phyloP scores from a whole-genome alignment of 2,113 vertebrate species.

The Apaloderma vittatum region DNA sequence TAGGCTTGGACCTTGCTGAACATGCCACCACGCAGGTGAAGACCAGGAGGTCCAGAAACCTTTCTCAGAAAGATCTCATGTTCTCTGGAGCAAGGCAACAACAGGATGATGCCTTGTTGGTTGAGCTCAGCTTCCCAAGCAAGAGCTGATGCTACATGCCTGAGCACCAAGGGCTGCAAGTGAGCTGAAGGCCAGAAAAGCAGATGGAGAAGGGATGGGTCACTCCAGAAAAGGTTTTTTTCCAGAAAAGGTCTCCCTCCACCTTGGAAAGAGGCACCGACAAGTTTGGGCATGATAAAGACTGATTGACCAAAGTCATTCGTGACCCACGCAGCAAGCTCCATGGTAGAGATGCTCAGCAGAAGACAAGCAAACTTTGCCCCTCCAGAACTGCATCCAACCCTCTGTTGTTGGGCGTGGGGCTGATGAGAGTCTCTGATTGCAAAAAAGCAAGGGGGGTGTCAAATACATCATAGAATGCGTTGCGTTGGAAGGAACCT shows the following conservation, averaged over 20 bases:
- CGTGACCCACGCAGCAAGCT: neutral
- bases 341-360: neutral
- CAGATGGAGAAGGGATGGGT: neutral
- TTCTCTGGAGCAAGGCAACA: neutral
- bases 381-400: neutral
- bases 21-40: neutral
- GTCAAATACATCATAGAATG: no score
- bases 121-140: neutral
- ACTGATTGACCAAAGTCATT: neutral
- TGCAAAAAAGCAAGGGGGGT: neutral
- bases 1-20: neutral
- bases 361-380: neutral
- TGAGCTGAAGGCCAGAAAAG: neutral
- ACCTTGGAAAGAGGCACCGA: neutral
- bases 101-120: neutral
- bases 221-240: neutral
- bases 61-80: neutral
- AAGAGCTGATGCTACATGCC: neutral
- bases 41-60: neutral
- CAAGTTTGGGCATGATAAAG: neutral
- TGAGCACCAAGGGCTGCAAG: neutral
- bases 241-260: neutral
- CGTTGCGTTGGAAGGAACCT: no score
- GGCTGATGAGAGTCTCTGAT: neutral
- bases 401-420: accelerated